Base-by-base conservation (phyloP, 2,888 invertebrate species). In the Epistrophe eligans region DNA sequence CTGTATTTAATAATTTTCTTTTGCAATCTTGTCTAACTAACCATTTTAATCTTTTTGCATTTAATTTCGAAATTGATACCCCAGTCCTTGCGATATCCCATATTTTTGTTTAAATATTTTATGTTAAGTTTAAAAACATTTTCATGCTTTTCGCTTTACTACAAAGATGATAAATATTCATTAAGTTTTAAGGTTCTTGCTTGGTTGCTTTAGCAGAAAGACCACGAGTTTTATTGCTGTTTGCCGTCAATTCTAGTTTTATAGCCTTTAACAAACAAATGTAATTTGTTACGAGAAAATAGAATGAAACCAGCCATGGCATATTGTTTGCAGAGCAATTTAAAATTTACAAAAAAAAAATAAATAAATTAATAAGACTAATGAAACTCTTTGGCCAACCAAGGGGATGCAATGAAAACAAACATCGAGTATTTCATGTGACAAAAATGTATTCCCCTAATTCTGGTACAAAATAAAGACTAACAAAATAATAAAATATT, bases 161-260 rank as follows among this genome's bases (percentile, higher is more conserved):
- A 24, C 1, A 3, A 24, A 24, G 11, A 17, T 17, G 9, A 79
- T 64, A 55, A 72, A 72, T 72, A 40, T 24, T 45, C 17, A 40
- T 67, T 35, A 52, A 17, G 67, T 48, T 52, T 57, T 66, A 57
- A 32, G 38, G 45, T 72, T 77, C 45, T 60, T 28, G 50, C 50
- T n/a, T 19, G 35, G 35, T 24, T 24, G 43, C n/a, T 10, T 45
- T 28, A 62, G 2, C 5, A 19, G 9, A 62, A 43, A 24, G n/a
- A 72, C 77, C 66, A 60, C 60, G 58, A 15, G 17, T 9, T 52
- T 66, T 50, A 77, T 58, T 32, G 32, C 32, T 5, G 0, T 6
- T 4, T 66, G 57, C 50, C 48, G 52, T 60, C 72, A 43, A 77
- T 77, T 67, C 45, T 67, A 77, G 64, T 35, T 67, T 73, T 70